Percentiles rank a stretch among this genome's conserved stretches.
Conservation (phyloP, 2,888 invertebrate species). For the Apodemia duryi region DNA sequence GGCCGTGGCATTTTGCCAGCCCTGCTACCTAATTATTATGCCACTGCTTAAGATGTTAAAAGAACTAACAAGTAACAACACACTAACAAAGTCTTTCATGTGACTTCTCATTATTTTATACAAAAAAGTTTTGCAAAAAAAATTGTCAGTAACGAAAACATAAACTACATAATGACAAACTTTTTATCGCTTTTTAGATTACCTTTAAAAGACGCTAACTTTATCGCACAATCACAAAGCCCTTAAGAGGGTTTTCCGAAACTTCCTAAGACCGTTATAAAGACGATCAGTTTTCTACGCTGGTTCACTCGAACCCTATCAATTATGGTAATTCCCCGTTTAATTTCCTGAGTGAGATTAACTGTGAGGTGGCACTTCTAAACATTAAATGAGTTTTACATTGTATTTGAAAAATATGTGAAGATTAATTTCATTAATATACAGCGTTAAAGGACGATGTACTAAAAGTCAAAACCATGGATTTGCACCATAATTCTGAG, state of each 20-base stretch:
- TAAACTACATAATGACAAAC: conserved; percentile 7
- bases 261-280: conserved; percentile 45
- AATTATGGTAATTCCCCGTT: conserved; percentile 76
- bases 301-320: conserved; percentile 69
- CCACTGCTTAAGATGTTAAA: no score
- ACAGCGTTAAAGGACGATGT: no score
- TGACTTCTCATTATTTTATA: background rate
- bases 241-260: conserved; percentile 46
- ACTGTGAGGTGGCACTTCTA: conserved; percentile 49
- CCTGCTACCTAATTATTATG: no score
- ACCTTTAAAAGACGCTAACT: conserved; percentile 1
- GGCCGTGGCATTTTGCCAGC: no score
- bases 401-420: conserved; percentile 46
- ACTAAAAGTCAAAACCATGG: no score
- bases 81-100: background rate
- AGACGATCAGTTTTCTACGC: conserved; percentile 69
- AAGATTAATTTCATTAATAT: background rate
- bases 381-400: conserved; percentile 72
- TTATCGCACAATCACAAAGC: conserved; percentile 31
- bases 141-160: background rate
- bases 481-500: no score
- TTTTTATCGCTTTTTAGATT: conserved; percentile 5
- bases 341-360: conserved; percentile 76
- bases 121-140: background rate
- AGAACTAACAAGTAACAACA: background rate